A percentile compares a stretch with the other conserved stretches of the same genome.
Evolutionary conservation across 2,113 vertebrate genomes (phyloP).

Genomic region (Chaetorhynchus papuensis): DNA sequence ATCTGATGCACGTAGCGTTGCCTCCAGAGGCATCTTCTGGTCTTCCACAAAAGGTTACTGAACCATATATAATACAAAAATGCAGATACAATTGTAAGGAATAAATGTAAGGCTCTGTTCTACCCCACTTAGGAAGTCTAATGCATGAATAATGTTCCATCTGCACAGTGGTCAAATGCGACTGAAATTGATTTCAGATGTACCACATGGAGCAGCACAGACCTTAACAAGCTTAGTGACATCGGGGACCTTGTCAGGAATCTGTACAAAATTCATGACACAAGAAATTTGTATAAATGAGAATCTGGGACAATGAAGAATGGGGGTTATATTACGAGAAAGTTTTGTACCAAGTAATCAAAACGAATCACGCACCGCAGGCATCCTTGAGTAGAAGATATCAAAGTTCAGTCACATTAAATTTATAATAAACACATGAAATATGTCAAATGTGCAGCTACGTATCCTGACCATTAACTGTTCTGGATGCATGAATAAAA

Average conservation of each 20-base stretch:
- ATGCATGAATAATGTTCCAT: slow-evolving; percentile 67
- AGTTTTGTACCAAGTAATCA: slow-evolving; percentile 37
- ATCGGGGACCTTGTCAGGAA: slow-evolving; percentile 55
- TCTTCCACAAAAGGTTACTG: slow-evolving; percentile 56
- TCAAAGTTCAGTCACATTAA: slow-evolving; percentile 56
- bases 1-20: slow-evolving; percentile 36
- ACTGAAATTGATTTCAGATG: slow-evolving; percentile 68
- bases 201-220: slow-evolving; percentile 33
- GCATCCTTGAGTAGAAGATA: background rate
- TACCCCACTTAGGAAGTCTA: slow-evolving; percentile 50
- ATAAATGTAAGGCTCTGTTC: slow-evolving; percentile 48
- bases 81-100: slow-evolving; percentile 57
- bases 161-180: slow-evolving; percentile 51
- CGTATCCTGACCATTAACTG: slow-evolving; percentile 29
- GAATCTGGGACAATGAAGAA: slow-evolving; percentile 32
- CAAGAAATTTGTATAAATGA: slow-evolving; percentile 60
- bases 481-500: slow-evolving; percentile 16
- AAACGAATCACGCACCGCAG: background rate
- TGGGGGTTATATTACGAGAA: background rate
- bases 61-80: slow-evolving; percentile 60
- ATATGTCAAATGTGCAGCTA: background rate
- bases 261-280: slow-evolving; percentile 68
- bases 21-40: slow-evolving; percentile 52
- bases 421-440: slow-evolving; percentile 47
- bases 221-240: slow-evolving; percentile 52